phyloP scores from a whole-genome alignment of 1,140 invertebrate genomes.

The Hestina assimilis region DNA sequence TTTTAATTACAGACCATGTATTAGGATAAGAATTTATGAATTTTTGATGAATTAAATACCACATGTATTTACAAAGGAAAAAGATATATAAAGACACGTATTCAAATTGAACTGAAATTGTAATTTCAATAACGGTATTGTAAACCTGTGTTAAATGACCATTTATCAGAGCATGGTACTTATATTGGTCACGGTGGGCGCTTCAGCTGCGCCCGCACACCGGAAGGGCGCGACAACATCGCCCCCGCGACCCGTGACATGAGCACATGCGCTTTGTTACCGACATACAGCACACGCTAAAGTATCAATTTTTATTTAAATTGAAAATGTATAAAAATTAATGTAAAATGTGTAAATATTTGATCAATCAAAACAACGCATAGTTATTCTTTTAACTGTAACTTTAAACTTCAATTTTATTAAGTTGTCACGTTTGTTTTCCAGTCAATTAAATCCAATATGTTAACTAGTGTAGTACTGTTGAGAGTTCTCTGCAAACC shows the following conservation, averaged over 20 bases:
- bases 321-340: too few species aligned
- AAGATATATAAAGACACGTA: too few species aligned
- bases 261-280: constrained; percentile 52
- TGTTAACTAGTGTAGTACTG: constrained; percentile 18
- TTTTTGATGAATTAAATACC: too few species aligned
- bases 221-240: constrained; percentile 71
- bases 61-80: too few species aligned
- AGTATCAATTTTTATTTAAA: constrained; percentile 12
- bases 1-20: too few species aligned
- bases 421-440: too few species aligned
- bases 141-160: constrained; percentile 14
- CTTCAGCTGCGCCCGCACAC: constrained; percentile 52
- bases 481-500: constrained; percentile 25
- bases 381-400: too few species aligned
- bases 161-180: constrained; percentile 59
- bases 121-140: constrained; percentile 15
- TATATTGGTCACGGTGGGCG: constrained; percentile 58
- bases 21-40: too few species aligned
- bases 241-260: constrained; percentile 62
- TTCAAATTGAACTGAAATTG: not conserved
- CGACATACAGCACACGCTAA: constrained; percentile 46
- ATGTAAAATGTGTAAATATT: too few species aligned
- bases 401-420: too few species aligned
- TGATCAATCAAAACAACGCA: too few species aligned
- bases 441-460: not conserved